Evolutionary conservation across 2,888 invertebrate species (phyloP).

Genomic region (Criorhina ranunculi): DNA sequence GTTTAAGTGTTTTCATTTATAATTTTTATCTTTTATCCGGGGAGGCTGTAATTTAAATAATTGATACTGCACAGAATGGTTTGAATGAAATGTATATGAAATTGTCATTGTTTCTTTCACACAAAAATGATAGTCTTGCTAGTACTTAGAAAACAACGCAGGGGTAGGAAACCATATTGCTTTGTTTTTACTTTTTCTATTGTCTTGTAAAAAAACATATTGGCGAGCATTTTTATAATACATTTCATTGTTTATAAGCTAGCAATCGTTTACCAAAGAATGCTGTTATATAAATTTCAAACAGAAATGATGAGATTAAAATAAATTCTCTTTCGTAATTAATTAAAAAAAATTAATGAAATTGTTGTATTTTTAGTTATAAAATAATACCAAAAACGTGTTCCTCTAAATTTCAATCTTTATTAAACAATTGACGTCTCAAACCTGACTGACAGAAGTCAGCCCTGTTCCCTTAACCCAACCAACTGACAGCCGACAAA

Average conservation of each 20-base stretch:
- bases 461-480: too few species aligned
- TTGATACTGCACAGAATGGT: conserved; percentile 29
- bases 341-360: too few species aligned
- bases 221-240: conserved; percentile 4
- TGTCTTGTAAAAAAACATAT: background rate
- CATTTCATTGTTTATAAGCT: conserved; percentile 13
- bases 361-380: too few species aligned
- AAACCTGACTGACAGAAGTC: too few species aligned
- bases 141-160: background rate
- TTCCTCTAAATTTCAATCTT: too few species aligned
- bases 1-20: conserved; percentile 38
- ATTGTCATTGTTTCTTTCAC: conserved; percentile 30
- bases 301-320: background rate
- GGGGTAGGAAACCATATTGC: background rate
- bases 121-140: conserved; percentile 10
- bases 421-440: too few species aligned
- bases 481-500: too few species aligned
- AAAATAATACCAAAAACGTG: too few species aligned
- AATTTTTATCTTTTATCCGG: conserved; percentile 2
- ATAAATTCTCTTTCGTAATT: too few species aligned
- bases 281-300: background rate
- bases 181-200: background rate
- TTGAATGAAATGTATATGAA: conserved; percentile 26
- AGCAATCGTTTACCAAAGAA: background rate
- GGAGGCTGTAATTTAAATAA: conserved; percentile 34